phyloP scores from a whole-genome alignment of 2,888 invertebrate genomes.

The Oscheius sp. region DNA sequence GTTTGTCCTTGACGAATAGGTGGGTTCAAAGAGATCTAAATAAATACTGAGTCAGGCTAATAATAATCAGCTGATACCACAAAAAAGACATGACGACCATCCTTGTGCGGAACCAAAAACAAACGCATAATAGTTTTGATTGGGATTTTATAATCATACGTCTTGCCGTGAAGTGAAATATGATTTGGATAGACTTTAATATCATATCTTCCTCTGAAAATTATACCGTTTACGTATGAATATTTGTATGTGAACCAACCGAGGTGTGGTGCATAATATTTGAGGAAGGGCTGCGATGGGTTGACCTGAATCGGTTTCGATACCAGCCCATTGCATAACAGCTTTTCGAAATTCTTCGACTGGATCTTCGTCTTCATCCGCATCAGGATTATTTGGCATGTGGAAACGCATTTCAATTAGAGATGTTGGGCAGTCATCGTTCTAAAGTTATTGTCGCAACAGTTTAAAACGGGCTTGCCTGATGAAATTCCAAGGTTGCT shows the following conservation, averaged over 20 bases:
- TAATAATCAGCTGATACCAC: slow-evolving; percentile 80
- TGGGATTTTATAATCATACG: slow-evolving; percentile 99
- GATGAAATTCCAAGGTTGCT: slow-evolving; percentile 89
- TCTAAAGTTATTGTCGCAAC: slow-evolving; percentile 74
- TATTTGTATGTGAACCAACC: slow-evolving; percentile 77
- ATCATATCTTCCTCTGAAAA: slow-evolving; percentile 91
- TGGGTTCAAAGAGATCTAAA: slow-evolving; percentile 87
- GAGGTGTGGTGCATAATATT: slow-evolving; percentile 96
- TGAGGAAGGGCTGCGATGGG: slow-evolving; percentile 96
- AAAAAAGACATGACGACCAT: slow-evolving; percentile 97
- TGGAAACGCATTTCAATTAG: slow-evolving; percentile 97
- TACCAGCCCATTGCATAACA: slow-evolving; percentile 95
- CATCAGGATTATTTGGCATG: slow-evolving; percentile 86
- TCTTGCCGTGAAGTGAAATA: slow-evolving; percentile 94
- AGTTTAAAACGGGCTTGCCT: slow-evolving; percentile 24
- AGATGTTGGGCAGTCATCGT: slow-evolving; percentile 96
- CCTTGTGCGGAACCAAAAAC: slow-evolving; percentile 94
- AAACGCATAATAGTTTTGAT: slow-evolving; percentile 93
- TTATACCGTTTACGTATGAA: not conserved
- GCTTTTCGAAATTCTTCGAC: slow-evolving; percentile 95
- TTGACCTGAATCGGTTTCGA: slow-evolving; percentile 90
- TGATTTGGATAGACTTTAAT: slow-evolving; percentile 92
- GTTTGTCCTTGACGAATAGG: slow-evolving; percentile 99
- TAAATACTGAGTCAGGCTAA: not conserved
- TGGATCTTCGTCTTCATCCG: slow-evolving; percentile 83